Conservation (phyloP, 1,140 invertebrate genomes). For the Contarinia nasturtii region DNA sequence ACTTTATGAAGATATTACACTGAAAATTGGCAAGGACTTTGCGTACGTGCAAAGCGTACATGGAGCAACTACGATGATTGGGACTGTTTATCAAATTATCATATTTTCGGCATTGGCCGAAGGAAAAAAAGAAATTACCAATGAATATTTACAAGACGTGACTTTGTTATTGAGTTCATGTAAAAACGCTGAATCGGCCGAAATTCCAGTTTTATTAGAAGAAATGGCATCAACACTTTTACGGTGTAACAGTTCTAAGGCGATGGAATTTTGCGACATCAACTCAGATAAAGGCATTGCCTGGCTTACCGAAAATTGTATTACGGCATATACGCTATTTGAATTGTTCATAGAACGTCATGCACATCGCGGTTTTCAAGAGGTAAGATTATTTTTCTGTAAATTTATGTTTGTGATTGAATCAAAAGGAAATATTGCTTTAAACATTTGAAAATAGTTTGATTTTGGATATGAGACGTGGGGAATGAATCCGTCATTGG, state of each 20-base stretch:
- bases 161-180: constrained; percentile 41
- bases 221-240: constrained; percentile 31
- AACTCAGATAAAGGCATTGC: constrained; percentile 28
- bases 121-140: constrained; percentile 28
- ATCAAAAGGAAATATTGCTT: too few species aligned
- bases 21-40: neutral
- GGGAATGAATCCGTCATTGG: constrained; percentile 35
- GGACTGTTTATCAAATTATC: constrained; percentile 31
- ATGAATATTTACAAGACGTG: constrained; percentile 38
- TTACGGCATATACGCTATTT: constrained; percentile 28
- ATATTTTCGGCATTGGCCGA: constrained; percentile 30
- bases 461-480: constrained; percentile 46
- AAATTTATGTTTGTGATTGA: constrained; percentile 2
- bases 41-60: constrained; percentile 16
- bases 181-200: constrained; percentile 43
- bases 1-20: neutral
- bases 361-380: constrained; percentile 52
- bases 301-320: constrained; percentile 36
- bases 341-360: constrained; percentile 44
- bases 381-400: constrained; percentile 28
- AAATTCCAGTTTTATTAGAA: constrained; percentile 34
- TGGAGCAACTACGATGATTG: constrained; percentile 20
- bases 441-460: constrained; percentile 28
- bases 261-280: constrained; percentile 31
- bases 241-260: constrained; percentile 10